Base-by-base conservation (phyloP, 2,113 vertebrate genomes). In the Malurus cyaneus region DNA sequence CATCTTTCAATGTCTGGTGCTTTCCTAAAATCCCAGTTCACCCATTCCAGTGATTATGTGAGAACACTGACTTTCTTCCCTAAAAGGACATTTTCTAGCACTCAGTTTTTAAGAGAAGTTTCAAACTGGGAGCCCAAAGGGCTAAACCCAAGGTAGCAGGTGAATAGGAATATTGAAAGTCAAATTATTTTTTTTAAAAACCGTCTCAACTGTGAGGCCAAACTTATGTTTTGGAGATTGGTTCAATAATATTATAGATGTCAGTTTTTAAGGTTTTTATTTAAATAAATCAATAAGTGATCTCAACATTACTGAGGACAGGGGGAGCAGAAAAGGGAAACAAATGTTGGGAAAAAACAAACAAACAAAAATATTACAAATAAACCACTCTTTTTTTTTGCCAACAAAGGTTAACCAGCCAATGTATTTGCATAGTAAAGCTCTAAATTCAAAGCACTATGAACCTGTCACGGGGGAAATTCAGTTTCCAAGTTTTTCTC, bases 31-130 rank as follows among this genome's bases (percentile, higher is more conserved):
- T 49, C n/a, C 14, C 31, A 81, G 21, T 73, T 93, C 28, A 69
- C 25, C 42, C 0, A 0, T 49, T 17, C 20, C 26, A 34, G 18
- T 54, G 29, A 49, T 52, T 74, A 52, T 6, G 31, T 52, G 26
- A 89, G 23, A 50, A 71, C 47, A 61, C 8, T 9, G 5, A 69
- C 31, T 76, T 87, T 77, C 70, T 47, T 72, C 24, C 23, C 36
- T 57, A 12, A 78, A 78, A 90, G 19, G 14, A 56, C 9, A 46
- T 26, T 88, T 95, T 74, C 52, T 44, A 78, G 29, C 16, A 29
- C 26, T 84, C 18, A 44, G 29, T 6, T 61, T 4, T 54, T 47
- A 69, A 11, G 9, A 74, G 23, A 57, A 62, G 77, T 66, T 76
- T 80, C 65, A 91, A 81, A 65, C 2, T 21, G 32, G 41, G 18